Evolutionary conservation across 1,140 invertebrate species (phyloP).

Genomic region (Aphidius ervi): DNA sequence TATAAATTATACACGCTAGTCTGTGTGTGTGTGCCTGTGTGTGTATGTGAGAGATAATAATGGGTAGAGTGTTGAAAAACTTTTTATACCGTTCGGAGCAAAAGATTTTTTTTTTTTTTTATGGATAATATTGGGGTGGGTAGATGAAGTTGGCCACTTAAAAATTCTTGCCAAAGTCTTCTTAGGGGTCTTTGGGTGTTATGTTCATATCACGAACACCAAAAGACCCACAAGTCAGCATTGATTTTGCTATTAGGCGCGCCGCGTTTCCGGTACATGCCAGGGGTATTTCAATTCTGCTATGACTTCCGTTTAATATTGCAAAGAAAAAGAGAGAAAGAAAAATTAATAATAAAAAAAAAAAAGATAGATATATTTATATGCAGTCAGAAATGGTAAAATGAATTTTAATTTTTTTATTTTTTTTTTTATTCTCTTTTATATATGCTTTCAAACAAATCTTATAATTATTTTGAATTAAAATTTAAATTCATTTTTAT

Average conservation of each 20-base stretch:
- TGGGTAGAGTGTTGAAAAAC: too few relatives aligned
- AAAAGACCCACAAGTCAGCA: conserved; percentile 21
- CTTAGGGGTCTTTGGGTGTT: background rate
- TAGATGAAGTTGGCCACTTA: background rate
- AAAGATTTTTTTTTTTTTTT: background rate
- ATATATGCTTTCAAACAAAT: too few relatives aligned
- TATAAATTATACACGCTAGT: too few relatives aligned
- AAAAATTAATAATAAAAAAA: background rate
- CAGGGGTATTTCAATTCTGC: conserved; percentile 34
- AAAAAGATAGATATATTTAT: background rate
- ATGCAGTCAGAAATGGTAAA: too few relatives aligned
- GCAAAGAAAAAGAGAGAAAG: conserved; percentile 3
- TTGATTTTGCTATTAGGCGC: conserved; percentile 46
- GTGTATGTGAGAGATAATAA: too few relatives aligned
- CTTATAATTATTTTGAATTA: too few relatives aligned
- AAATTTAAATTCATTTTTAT: too few relatives aligned
- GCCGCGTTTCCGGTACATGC: conserved; percentile 34
- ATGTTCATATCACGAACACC: too few relatives aligned
- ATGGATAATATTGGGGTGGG: conserved; percentile 1
- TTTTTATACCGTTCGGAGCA: too few relatives aligned
- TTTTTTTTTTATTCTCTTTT: too few relatives aligned
- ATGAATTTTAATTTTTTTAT: too few relatives aligned
- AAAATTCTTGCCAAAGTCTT: conserved; percentile 13
- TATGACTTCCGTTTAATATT: conserved; percentile 25
- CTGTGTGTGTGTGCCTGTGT: too few relatives aligned